Evolutionary conservation across 2,888 invertebrate species (phyloP), one percentile per base, ranked within the genome.

Genomic region (Trissolcus japonicus): DNA sequence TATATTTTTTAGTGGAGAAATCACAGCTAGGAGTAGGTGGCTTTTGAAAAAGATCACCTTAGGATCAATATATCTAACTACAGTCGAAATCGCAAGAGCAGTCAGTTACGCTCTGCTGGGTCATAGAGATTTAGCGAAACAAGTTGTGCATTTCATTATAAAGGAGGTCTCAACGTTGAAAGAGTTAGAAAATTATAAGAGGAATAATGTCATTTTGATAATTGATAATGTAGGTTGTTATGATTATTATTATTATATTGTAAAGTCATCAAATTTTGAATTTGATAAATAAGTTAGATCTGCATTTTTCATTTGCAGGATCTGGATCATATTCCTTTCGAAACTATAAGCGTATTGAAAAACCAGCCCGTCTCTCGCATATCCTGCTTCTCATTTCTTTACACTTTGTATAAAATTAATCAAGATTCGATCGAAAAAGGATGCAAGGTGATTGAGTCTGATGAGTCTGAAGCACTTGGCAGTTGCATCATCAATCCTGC

Each of bases 311-410:
- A 54, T 35, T 59, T 63, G 76, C 85, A 95, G 95, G 90, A 91
- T 81, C 87, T 96, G 13, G 95, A 96, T 89, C 91, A 91, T 65
- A 91, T 96, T 71, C 95, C 96, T 0, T 96, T 95, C 93, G 96
- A 96, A 89, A 92, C 92, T 78, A 89, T 95, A 67, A 92, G 93
- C 0, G 89, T 93, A 13, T 83, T 96, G 11, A 89, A 90, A 73
- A 89, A 91, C n/a, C 93, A 94, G 55, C 93, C 94, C 0, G 93
- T 95, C 0, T 92, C 93, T 0, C 90, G 96, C 68, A 92, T 95
- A 86, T 94, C 95, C 43, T 95, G 95, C 53, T 87, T 94, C 9
- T 93, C 94, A 85, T 91, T 94, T 79, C 87, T 92, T 0, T 93
- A 94, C 83, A 91, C 91, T 41, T 85, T 94, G 87, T 93, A 91